Evolutionary conservation across 2,797 vertebrate species (phyloP).

Genomic region (Karalla daura): DNA sequence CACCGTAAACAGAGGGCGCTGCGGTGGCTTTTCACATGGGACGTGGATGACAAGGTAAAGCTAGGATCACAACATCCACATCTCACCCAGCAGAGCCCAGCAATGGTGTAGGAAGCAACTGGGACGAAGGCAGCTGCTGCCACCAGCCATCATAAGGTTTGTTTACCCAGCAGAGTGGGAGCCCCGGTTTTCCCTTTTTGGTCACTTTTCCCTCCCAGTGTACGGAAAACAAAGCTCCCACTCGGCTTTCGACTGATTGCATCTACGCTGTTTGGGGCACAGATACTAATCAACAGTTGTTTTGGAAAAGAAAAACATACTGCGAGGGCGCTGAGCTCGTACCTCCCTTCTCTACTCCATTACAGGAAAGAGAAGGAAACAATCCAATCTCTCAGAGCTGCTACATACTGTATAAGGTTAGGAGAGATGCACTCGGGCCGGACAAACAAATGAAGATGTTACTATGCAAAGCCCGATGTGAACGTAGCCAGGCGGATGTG

Average conservation of each 20-base stretch:
- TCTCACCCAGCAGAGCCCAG: conserved; percentile 16
- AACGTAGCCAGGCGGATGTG: conserved; percentile 23
- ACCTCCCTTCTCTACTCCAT: background rate
- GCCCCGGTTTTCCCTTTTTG: conserved; percentile 19
- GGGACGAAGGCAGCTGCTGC: background rate
- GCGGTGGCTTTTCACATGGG: background rate
- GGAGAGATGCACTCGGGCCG: conserved; percentile 7
- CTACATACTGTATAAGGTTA: conserved; percentile 33
- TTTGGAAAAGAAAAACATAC: conserved; percentile 48
- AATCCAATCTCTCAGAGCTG: conserved; percentile 11
- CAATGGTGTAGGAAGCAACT: background rate
- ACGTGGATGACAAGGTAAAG: conserved; percentile 14
- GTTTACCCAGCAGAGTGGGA: conserved; percentile 9
- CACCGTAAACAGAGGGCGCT: background rate
- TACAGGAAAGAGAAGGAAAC: conserved; percentile 34
- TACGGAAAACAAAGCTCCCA: conserved; percentile 32
- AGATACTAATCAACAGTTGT: conserved; percentile 39
- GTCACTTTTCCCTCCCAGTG: conserved; percentile 1
- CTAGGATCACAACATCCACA: too few species aligned
- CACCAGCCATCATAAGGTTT: conserved; percentile 3
- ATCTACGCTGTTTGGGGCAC: conserved; percentile 28
- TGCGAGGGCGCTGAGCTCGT: background rate
- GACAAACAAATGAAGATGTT: conserved; percentile 59
- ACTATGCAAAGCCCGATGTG: conserved; percentile 64
- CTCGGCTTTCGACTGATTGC: conserved; percentile 16